A percentile compares a stretch with the other conserved stretches of the same genome.
Evolutionary conservation across 2,888 invertebrate species (phyloP).

Genomic region (Helleia helle): DNA sequence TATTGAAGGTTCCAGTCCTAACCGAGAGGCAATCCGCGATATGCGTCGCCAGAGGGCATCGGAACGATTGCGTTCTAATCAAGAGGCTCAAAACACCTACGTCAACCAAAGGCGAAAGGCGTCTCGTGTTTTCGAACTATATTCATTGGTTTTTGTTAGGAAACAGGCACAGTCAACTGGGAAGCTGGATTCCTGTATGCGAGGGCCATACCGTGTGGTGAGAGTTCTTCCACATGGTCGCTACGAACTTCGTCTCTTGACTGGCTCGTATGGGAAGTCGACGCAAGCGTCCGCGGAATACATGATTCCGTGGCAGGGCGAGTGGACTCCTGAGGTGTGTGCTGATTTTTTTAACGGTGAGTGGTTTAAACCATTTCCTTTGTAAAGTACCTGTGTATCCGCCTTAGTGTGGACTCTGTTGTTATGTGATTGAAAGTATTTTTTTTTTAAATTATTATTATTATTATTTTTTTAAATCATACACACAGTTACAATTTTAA

Average conservation of each 20-base stretch:
- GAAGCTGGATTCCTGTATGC: slow-evolving; percentile 13
- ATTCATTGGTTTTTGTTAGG: slow-evolving; percentile 8
- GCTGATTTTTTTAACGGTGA: slow-evolving; percentile 1
- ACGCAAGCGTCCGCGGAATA: slow-evolving; percentile 13
- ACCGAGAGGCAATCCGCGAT: slow-evolving; percentile 3
- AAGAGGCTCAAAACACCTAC: too few species aligned
- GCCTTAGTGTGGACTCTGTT: too few species aligned
- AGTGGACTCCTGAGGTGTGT: too few species aligned
- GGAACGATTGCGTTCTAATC: not conserved
- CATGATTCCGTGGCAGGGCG: too few species aligned
- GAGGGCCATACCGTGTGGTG: slow-evolving; percentile 10
- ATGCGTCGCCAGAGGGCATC: not conserved
- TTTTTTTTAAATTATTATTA: too few species aligned
- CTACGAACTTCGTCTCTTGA: slow-evolving; percentile 13
- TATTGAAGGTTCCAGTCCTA: slow-evolving; percentile 3
- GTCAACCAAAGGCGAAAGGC: too few species aligned
- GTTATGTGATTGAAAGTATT: too few species aligned
- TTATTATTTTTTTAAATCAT: too few species aligned
- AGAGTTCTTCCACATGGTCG: slow-evolving; percentile 11
- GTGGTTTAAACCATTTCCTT: too few species aligned
- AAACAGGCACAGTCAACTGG: slow-evolving; percentile 2
- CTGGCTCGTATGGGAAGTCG: slow-evolving; percentile 12
- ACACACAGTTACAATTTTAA: too few species aligned
- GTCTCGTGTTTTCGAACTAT: not conserved
- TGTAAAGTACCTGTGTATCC: too few species aligned